Evolutionary conservation across 1,140 invertebrate genomes (phyloP), one percentile per base, ranked within the genome.

Genomic region (Telenomus remus): DNA sequence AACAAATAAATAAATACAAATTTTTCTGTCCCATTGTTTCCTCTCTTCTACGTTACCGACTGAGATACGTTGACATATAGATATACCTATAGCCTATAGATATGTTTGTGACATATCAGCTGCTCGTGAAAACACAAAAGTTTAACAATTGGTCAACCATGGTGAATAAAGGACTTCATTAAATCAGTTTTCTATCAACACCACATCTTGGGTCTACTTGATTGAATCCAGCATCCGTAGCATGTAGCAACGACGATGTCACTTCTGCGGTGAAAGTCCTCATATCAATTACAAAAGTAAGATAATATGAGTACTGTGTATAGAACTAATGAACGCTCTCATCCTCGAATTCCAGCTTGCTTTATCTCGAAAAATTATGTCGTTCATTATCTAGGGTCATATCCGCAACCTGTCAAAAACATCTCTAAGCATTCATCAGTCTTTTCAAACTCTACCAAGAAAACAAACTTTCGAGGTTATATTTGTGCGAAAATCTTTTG

Each of bases 211-310:
- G 19, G 19, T 27, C 19, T 6, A 27, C 19, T 27, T 27, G 6
- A 27, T 27, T 27, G 19, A 27, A 27, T 27, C 19, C 19, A 27
- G 19, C 19, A 3, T 27, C 19, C 19, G 47, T 48, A 48, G 47
- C 10, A 48, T 48, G 47, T 48, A 48, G 47, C 9, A 3, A 48
- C 19, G 11, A n/a, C 13, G 19, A 48, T 27, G 19, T 48, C 16
- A 48, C 19, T 48, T 2, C 7, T 47, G 7, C 16, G 44, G 15
- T 16, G n/a, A 15, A 48, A 48, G 16, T 48, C 47, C 47, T 27
- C 47, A 6, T 48, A 27, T 48, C 16, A 48, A 48, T 27, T 27
- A 27, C 19, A 48, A 6, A 48, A 48, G 47, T 48, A 48, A 48
- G 47, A 48, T 33, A 48, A 33, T n/a, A 48, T 27, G 19, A 33